Percentiles rank a stretch among this genome's conserved stretches.
These are phyloP conservation scores for Rhombomys opimus DNA, from an alignment of 2,113 vertebrate genomes.

Conservation along the genomic window DNA sequence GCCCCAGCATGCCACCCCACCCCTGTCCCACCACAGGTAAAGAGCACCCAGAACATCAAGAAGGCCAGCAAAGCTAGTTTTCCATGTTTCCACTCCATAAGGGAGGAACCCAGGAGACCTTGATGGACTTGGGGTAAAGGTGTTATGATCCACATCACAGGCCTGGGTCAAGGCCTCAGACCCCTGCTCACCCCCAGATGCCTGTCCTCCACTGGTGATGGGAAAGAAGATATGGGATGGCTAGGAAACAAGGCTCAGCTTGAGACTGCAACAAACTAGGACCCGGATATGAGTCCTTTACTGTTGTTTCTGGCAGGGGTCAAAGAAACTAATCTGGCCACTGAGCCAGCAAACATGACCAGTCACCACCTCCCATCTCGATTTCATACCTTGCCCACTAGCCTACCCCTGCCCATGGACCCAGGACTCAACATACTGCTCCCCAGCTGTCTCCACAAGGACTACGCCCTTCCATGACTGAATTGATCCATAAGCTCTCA, in stretches of 20 bases:
- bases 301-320: slow-evolving; percentile 27
- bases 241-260: not conserved
- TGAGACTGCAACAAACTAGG: not conserved
- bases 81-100: not conserved
- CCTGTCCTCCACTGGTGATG: not conserved
- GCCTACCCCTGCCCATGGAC: not conserved
- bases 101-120: not conserved
- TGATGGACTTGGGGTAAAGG: too few relatives aligned
- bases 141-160: not conserved
- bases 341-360: not conserved
- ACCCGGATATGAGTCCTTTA: slow-evolving; percentile 45
- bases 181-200: not conserved
- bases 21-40: not conserved
- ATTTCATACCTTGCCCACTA: not conserved
- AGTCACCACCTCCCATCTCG: not conserved
- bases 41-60: not conserved
- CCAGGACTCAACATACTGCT: slow-evolving; percentile 2
- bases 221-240: not conserved
- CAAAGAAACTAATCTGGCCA: not conserved
- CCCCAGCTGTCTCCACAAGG: slow-evolving; percentile 70
- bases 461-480: slow-evolving; percentile 2
- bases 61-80: not conserved
- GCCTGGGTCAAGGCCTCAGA: not conserved
- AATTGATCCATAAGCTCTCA: not conserved
- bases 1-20: not conserved